Evolutionary conservation across 2,797 vertebrate genomes (phyloP).

Genomic region (Odontamblyopus rebecca): DNA sequence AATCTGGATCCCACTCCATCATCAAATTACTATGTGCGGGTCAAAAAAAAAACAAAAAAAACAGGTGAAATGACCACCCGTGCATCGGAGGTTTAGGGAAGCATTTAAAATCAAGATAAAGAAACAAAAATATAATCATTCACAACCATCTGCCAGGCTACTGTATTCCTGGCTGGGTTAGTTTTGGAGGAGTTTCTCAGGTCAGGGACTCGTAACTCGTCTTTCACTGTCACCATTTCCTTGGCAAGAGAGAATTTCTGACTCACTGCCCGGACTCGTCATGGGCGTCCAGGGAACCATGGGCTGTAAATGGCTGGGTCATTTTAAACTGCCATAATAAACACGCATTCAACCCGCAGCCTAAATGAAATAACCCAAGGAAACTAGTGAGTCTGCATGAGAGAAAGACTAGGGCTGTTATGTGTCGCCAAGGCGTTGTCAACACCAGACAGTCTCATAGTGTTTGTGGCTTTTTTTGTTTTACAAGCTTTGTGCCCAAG

Average conservation of each 20-base stretch:
- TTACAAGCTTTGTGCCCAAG: constrained; percentile 49
- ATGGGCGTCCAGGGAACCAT: constrained; percentile 48
- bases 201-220: constrained; percentile 55
- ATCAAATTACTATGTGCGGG: constrained; percentile 23
- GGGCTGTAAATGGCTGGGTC: constrained; percentile 51
- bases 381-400: constrained; percentile 45
- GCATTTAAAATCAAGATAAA: constrained; percentile 40
- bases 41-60: constrained; percentile 2
- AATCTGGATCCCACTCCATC: constrained; percentile 1
- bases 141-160: constrained; percentile 32
- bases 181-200: constrained; percentile 49
- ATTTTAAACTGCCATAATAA: constrained; percentile 58
- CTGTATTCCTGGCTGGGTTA: constrained; percentile 47
- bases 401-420: constrained; percentile 36
- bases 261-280: constrained; percentile 47
- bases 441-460: constrained; percentile 64
- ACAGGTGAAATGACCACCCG: constrained; percentile 50
- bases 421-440: constrained; percentile 65
- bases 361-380: constrained; percentile 46
- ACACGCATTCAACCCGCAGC: constrained; percentile 53
- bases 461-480: constrained; percentile 56
- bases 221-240: constrained; percentile 49
- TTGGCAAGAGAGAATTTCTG: constrained; percentile 50
- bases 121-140: constrained; percentile 40
- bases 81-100: constrained; percentile 36